Base-by-base conservation (phyloP, 64 coral and sea anemone genomes). In the Montipora efflorescens region DNA sequence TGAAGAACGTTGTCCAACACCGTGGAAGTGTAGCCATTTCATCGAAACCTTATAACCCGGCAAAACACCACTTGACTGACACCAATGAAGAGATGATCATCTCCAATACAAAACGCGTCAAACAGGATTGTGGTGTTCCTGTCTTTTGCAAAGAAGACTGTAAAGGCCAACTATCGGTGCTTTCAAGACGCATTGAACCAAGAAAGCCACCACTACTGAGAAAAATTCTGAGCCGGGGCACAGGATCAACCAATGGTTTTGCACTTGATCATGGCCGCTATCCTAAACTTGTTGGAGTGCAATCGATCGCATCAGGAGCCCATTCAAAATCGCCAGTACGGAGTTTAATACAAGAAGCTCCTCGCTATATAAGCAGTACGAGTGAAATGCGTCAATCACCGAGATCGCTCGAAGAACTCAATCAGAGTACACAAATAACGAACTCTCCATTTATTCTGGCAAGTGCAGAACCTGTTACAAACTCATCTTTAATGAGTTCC, bases 261-360 rank as follows among this genome's bases (percentile, higher is more conserved):
- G 82, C 82, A 21, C 66, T 69, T 71, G 82, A 86, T 72, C 82
- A 86, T 47, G n/a, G 47, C 47, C 68, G 48, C 62, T 86, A 71
- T 21, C 82, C 82, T 70, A 86, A 86, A 86, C 7, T 86, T 70
- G 66, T 86, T 1, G 62, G 66, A 0, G 82, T 86, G 43, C 62
- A 71, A 15, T 86, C 82, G 15, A 50, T 72, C 12, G 70, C 66
- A 50, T 71, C 66, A 11, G 0, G 19, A 52, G 36, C 55, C 5
- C n/a, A 45, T 36, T 36, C 36, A 12, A 86, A 13, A 13, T 72
- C 66, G 16, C 0, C 7, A 8, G 53, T 8, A 57, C 53, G 6
- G 53, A 57, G 18, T 25, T 71, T 36, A 28, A 46, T 58, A n/a
- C 4, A 44, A 84, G 3, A 5, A 47, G 81, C 23, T 61, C 9